A percentile compares a stretch with the other conserved stretches of the same genome.
Evolutionary conservation across 2,113 vertebrate genomes (phyloP).

Genomic region (Tonatia bakeri): DNA sequence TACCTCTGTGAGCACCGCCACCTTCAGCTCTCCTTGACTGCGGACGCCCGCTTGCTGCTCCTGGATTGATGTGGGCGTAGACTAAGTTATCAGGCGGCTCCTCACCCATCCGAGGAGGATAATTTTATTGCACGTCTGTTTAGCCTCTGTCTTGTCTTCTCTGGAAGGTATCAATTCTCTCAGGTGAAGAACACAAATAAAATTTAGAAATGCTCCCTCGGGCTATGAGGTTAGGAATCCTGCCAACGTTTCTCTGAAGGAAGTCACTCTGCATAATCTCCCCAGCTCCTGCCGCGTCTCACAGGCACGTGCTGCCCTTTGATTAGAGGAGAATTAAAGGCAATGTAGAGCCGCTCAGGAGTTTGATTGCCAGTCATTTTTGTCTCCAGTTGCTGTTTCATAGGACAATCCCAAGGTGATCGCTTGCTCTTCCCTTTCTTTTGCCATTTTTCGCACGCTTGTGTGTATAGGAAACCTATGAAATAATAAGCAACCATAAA

Average conservation of each 20-base stretch:
- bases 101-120: conserved; percentile 58
- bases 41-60: neutral
- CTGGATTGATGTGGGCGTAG: conserved; percentile 56
- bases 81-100: conserved; percentile 64
- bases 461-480: conserved; percentile 6
- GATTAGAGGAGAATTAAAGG: conserved; percentile 70
- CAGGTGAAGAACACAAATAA: conserved; percentile 66
- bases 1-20: neutral
- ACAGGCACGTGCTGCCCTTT: conserved; percentile 37
- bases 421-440: conserved; percentile 34
- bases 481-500: conserved; percentile 54
- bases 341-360: conserved; percentile 42
- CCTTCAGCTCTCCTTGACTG: conserved; percentile 70
- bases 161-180: conserved; percentile 68
- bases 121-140: conserved; percentile 64
- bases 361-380: conserved; percentile 61
- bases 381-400: conserved; percentile 35
- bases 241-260: conserved; percentile 62
- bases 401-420: conserved; percentile 42
- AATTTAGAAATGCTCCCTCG: conserved; percentile 64
- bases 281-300: neutral
- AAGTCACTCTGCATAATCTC: conserved; percentile 67
- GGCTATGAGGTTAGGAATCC: conserved; percentile 60
- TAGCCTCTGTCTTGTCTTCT: conserved; percentile 58
- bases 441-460: neutral